These are phyloP conservation scores for Gonioctena quinquepunctata DNA, from an alignment of 1,140 invertebrate genomes.

Conservation along the genomic window DNA sequence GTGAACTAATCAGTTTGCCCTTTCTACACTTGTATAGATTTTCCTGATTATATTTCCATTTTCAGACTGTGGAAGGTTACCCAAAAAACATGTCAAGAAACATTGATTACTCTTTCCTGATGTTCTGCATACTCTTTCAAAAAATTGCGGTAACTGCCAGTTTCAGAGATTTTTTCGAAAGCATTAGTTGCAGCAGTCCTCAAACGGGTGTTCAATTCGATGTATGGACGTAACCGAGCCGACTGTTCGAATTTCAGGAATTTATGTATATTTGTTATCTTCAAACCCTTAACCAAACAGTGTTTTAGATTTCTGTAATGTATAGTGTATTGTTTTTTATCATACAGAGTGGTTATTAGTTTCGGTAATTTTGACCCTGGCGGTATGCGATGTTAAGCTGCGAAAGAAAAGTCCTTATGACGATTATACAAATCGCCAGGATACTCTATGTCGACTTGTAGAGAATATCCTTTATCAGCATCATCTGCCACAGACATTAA, in stretches of 20 bases:
- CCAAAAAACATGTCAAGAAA: too few species aligned
- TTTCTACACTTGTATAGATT: too few species aligned
- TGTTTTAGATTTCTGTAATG: constrained; percentile 13
- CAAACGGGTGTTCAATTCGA: constrained; percentile 35
- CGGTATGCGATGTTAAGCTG: constrained; percentile 43
- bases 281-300: neutral
- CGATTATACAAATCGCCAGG: constrained; percentile 26
- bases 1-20: too few species aligned
- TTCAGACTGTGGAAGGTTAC: too few species aligned
- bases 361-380: constrained; percentile 47
- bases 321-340: constrained; percentile 34
- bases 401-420: constrained; percentile 55
- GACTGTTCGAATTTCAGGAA: constrained; percentile 39
- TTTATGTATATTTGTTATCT: constrained; percentile 1
- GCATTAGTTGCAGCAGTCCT: neutral
- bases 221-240: constrained; percentile 51
- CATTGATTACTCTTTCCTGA: too few species aligned
- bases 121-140: too few species aligned
- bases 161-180: neutral
- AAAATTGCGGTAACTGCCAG: too few species aligned
- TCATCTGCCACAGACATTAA: constrained; percentile 37
- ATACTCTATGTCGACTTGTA: constrained; percentile 44
- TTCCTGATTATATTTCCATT: too few species aligned
- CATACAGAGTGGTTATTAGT: constrained; percentile 46
- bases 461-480: constrained; percentile 58